Evolutionary conservation across 2,797 vertebrate species (phyloP), one percentile per base, ranked within the genome.

Genomic region (Enteromius mattozi): DNA sequence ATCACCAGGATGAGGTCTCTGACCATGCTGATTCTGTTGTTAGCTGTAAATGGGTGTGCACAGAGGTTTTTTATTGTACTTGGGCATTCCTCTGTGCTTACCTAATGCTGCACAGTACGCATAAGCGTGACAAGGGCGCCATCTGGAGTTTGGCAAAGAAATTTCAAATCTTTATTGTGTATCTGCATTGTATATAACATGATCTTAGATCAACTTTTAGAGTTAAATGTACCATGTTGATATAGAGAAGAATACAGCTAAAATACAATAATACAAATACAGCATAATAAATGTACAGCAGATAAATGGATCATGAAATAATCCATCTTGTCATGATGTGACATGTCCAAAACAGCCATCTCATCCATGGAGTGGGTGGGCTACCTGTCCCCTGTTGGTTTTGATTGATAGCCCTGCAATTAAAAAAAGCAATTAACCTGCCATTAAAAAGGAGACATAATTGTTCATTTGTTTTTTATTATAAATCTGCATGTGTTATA

Each of bases 301-400:
- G 82, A 56, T 63, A 63, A 63, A 82, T 37, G 16, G 42, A 65
- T 66, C 6, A 2, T 35, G 45, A 42, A 51, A 40, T 54, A 40
- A 75, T 61, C 51, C 54, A 81, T 82, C 49, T 40, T 42, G 30
- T 35, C 33, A 21, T 42, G 37, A 63, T 68, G 30, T 37, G 78
- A n/a, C 0, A 13, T 51, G 49, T 21, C 30, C 54, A 45, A 47
- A 72, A 72, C 21, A 40, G 33, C 78, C 70, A 10, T 85, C 14
- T 85, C 59, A 76, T 85, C 70, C 83, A 85, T 79, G 76, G n/a
- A 87, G 40, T 19, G 80, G 71, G 61, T 69, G 80, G 14, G 70
- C 37, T 33, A 80, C 80, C 7, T 72, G 80, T 45, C 84, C 77
- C 54, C 51, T 72, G 37, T 30, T 80, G 37, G 37, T 24, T 35